These are phyloP conservation scores for Geophilus truncorum DNA, from an alignment of 2,888 invertebrate species.

Conservation along the genomic window DNA sequence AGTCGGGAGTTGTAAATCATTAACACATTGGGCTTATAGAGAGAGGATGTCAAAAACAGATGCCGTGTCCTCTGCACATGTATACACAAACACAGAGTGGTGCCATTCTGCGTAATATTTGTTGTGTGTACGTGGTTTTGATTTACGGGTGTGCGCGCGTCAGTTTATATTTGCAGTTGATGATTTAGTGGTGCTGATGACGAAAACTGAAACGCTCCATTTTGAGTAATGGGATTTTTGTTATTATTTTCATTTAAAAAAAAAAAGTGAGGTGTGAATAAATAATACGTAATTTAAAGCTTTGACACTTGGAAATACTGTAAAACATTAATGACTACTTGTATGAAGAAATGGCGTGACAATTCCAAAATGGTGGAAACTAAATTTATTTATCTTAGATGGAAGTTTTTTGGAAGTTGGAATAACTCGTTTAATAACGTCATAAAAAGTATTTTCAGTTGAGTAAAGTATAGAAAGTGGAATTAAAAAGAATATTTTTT, in stretches of 20 bases:
- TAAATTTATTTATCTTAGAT: too few species aligned
- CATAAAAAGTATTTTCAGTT: too few species aligned
- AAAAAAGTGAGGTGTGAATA: neutral
- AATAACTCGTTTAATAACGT: too few species aligned
- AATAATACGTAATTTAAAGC: too few species aligned
- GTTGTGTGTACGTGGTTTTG: slow-evolving; percentile 14
- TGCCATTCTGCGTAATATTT: slow-evolving; percentile 24
- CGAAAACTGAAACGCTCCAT: neutral
- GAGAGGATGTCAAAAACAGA: slow-evolving; percentile 19
- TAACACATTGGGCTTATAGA: slow-evolving; percentile 2
- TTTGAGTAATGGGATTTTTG: neutral
- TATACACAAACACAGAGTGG: slow-evolving; percentile 21
- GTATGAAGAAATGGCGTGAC: too few species aligned
- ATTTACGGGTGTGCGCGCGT: slow-evolving; percentile 7
- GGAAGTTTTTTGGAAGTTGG: too few species aligned
- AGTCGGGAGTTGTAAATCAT: neutral
- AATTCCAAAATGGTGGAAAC: too few species aligned
- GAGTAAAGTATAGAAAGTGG: too few species aligned
- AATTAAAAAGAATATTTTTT: too few species aligned
- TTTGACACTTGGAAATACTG: too few species aligned
- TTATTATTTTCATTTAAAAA: neutral
- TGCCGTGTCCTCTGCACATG: slow-evolving; percentile 13
- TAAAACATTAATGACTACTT: too few species aligned
- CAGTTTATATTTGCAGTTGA: slow-evolving; percentile 21
- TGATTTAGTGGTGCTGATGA: slow-evolving; percentile 14